These are phyloP conservation scores for Lepidocolaptes lacrymiger DNA, from an alignment of 2,797 vertebrate species.

Conservation along the genomic window DNA sequence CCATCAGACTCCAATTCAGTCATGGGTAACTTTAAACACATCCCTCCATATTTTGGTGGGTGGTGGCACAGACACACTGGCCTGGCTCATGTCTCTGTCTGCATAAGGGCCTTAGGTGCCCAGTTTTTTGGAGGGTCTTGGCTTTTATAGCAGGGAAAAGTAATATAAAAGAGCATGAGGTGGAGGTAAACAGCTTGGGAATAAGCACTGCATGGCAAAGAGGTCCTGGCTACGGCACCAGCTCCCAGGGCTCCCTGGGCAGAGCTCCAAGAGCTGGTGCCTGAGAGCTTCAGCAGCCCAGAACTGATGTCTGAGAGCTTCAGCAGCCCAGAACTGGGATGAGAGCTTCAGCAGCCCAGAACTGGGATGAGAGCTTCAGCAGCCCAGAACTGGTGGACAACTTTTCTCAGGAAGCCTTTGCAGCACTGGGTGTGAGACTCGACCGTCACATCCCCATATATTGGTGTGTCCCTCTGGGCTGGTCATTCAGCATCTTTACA, in stretches of 20 bases:
- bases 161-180: fast-evolving
- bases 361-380: too few relatives aligned
- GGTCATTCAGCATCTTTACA: not conserved
- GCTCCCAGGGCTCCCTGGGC: not conserved
- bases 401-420: not conserved
- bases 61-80: fast-evolving
- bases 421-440: not conserved
- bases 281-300: not conserved
- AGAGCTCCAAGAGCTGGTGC: not conserved
- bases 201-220: not conserved
- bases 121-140: not conserved
- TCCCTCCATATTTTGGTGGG: not conserved
- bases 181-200: not conserved
- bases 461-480: not conserved
- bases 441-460: not conserved
- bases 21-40: fast-evolving
- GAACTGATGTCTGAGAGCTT: not conserved
- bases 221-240: not conserved
- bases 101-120: not conserved
- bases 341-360: not conserved
- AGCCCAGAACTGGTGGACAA: not conserved
- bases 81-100: fast-evolving
- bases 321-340: not conserved
- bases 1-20: not conserved
- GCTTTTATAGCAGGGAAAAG: not conserved